Base-by-base conservation (phyloP, 2,888 invertebrate genomes). In the Drosophila glabriapex region DNA sequence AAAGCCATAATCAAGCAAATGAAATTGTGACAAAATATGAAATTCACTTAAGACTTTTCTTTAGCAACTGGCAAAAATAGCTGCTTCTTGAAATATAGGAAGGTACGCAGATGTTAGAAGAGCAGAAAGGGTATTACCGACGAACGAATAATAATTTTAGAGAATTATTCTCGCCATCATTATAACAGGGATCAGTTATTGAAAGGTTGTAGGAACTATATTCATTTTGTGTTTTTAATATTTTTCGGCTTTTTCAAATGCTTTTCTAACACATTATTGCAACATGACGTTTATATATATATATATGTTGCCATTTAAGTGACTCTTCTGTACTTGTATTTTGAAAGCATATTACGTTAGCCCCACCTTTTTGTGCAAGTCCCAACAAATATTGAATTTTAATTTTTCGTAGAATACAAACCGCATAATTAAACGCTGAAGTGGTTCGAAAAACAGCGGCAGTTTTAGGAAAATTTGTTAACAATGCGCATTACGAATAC, bases 401-500 rank as follows among this genome's bases (percentile, higher is more conserved):
- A n/a, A 54, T 37, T 49, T 49, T 39, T 25, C 19, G 37, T 19
- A 39, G 52, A 71, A 72, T 16, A 31, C 54, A 55, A 83, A 68
- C 78, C 70, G 61, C 82, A 68, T 73, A 73, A 82, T 82, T 84
- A 76, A 84, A 62, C 69, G 43, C 55, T 70, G 54, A 70, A 59
- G 53, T 59, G 56, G 31, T 50, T 37, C 25, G 29, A 28, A 49
- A 60, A 61, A 31, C 25, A 61, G 19, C 73, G 56, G 64, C 49
- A 82, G 60, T 63, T 53, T 50, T 60, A 54, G 22, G 53, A 56
- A 41, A 75, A 59, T 54, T 69, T 67, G 69, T 72, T 65, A 75
- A 78, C 68, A 69, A 72, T 56, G 61, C 43, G 59, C 68, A 75
- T 82, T 75, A 75, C 81, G 73, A 56, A 83, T 80, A 78, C 83